Percentiles rank a stretch among this genome's conserved stretches.
phyloP scores from a whole-genome alignment of 2,888 invertebrate genomes.

The Ephialtes manifestator region DNA sequence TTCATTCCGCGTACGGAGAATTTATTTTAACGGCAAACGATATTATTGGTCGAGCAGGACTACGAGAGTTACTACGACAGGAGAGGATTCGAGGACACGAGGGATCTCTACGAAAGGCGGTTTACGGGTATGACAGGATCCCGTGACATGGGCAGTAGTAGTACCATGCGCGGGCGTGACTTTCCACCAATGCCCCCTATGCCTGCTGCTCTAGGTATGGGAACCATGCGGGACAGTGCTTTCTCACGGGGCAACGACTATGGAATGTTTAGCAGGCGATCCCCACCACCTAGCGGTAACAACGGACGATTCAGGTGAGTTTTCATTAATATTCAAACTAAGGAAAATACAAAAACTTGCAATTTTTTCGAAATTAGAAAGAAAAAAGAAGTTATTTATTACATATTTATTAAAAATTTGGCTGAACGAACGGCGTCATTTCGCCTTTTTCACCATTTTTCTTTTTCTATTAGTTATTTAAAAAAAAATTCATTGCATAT shows the following conservation, averaged over 20 bases:
- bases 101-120: constrained; percentile 93
- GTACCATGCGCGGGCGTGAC: constrained; percentile 87
- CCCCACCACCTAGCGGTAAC: constrained; percentile 89
- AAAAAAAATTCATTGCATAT: too few relatives aligned
- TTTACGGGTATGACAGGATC: constrained; percentile 89
- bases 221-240: constrained; percentile 90
- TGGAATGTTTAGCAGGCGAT: constrained; percentile 94
- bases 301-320: constrained; percentile 85
- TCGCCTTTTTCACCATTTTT: too few relatives aligned
- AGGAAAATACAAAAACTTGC: constrained; percentile 8
- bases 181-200: constrained; percentile 89
- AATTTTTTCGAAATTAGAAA: constrained; percentile 4
- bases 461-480: too few relatives aligned
- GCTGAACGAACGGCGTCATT: too few relatives aligned
- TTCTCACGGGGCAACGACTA: constrained; percentile 89
- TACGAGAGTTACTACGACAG: constrained; percentile 94
- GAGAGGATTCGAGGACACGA: constrained; percentile 91
- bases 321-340: constrained; percentile 5
- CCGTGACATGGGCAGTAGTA: constrained; percentile 86
- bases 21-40: constrained; percentile 79
- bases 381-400: too few relatives aligned
- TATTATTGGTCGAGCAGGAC: constrained; percentile 87
- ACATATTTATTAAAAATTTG: too few relatives aligned
- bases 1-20: not conserved
- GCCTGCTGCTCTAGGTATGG: constrained; percentile 91